Conservation (phyloP, 2,797 vertebrate genomes). For the Takifugu rubripes region DNA sequence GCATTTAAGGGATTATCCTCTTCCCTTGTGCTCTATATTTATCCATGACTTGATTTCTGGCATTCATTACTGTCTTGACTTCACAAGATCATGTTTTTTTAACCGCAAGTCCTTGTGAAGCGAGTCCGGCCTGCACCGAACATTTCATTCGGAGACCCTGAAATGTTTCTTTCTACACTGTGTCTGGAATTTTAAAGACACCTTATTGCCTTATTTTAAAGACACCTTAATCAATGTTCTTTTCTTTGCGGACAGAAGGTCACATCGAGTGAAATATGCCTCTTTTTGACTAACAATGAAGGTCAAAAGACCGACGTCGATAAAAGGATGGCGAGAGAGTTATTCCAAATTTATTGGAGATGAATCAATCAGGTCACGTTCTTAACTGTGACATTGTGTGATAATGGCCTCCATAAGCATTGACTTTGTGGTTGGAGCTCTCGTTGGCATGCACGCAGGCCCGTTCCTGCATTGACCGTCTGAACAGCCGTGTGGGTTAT, state of each 20-base stretch:
- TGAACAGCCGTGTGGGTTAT: slow-evolving; percentile 1
- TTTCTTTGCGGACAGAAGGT: slow-evolving; percentile 25
- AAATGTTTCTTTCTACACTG: no score
- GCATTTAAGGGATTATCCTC: no score
- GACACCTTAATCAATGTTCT: no score
- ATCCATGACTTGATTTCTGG: no score
- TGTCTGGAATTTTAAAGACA: no score
- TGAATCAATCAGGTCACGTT: slow-evolving; percentile 41
- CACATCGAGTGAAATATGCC: slow-evolving; percentile 51
- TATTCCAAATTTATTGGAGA: slow-evolving; percentile 43
- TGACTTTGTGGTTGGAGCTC: slow-evolving; percentile 29
- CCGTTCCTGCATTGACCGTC: background rate
- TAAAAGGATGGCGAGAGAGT: slow-evolving; percentile 37
- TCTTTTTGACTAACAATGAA: slow-evolving; percentile 34
- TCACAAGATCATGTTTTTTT: no score
- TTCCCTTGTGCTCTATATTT: no score
- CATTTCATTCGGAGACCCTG: no score
- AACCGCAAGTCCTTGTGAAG: no score
- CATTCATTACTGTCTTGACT: no score
- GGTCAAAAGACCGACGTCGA: slow-evolving; percentile 12
- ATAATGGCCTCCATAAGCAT: slow-evolving; percentile 44
- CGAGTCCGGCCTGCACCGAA: no score
- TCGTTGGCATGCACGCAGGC: slow-evolving; percentile 1
- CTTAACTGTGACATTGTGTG: slow-evolving; percentile 32
- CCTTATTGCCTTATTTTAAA: no score